Evolutionary conservation across 2,797 vertebrate genomes (phyloP).

Genomic region (Falco berigora): DNA sequence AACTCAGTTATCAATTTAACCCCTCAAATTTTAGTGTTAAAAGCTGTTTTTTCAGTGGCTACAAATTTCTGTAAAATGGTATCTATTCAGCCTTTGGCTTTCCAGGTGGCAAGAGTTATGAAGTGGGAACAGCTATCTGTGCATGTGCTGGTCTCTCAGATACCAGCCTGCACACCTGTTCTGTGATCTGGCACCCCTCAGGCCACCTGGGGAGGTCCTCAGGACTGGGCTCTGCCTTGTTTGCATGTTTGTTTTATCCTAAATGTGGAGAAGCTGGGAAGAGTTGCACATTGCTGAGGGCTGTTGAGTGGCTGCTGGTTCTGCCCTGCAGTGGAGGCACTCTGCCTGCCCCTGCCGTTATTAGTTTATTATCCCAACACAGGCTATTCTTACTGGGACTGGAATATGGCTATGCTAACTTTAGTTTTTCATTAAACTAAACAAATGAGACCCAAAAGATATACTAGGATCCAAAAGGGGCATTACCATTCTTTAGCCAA

Average conservation of each 20-base stretch:
- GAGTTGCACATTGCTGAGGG: fast-evolving
- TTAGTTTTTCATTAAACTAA: slow-evolving; percentile 22
- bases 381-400: background rate
- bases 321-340: background rate
- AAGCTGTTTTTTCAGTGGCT: background rate
- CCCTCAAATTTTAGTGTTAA: background rate
- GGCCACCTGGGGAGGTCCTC: background rate
- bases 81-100: background rate
- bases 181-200: background rate
- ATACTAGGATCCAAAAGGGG: background rate
- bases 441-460: background rate
- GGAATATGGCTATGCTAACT: background rate
- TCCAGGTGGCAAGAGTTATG: background rate
- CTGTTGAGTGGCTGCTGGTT: background rate
- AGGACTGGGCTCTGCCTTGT: background rate
- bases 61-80: background rate
- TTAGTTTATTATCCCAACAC: background rate
- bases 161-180: background rate
- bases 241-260: background rate
- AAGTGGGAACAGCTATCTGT: background rate
- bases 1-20: background rate
- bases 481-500: background rate
- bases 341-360: background rate
- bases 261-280: background rate
- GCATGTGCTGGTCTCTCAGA: background rate